A percentile compares a stretch with the other conserved stretches of the same genome.
phyloP scores from a whole-genome alignment of 2,113 vertebrate species.

The Stigmatopora argus region DNA sequence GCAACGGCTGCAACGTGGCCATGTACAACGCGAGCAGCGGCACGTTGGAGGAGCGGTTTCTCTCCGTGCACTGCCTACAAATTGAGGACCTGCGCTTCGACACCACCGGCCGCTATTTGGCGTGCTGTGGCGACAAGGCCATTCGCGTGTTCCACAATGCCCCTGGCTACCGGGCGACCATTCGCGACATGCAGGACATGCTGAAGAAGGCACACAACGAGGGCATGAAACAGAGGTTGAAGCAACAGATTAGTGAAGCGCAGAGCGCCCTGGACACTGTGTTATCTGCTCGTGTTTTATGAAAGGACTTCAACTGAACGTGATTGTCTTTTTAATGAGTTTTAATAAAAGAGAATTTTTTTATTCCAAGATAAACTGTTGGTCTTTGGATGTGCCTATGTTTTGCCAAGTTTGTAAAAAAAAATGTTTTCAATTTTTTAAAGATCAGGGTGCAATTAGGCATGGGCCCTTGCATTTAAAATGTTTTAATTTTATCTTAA shows the following conservation, averaged over 20 bases:
- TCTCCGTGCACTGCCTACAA: constrained; percentile 65
- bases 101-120: constrained; percentile 77
- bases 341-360: constrained; percentile 63
- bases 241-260: constrained; percentile 81
- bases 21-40: constrained; percentile 75
- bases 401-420: background rate
- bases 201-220: constrained; percentile 80
- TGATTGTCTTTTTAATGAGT: constrained; percentile 39
- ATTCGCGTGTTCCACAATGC: constrained; percentile 85
- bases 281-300: constrained; percentile 57
- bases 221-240: constrained; percentile 80
- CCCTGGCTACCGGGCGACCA: constrained; percentile 78
- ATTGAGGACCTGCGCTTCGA: constrained; percentile 83
- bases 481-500: too few relatives aligned
- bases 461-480: too few relatives aligned
- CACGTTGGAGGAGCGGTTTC: constrained; percentile 78
- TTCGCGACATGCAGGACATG: constrained; percentile 82
- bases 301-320: background rate
- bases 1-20: constrained; percentile 66
- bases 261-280: constrained; percentile 75
- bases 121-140: constrained; percentile 80
- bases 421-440: background rate
- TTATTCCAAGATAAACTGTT: constrained; percentile 31
- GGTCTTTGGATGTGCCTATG: background rate
- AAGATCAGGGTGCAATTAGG: too few relatives aligned